Base-by-base conservation (phyloP, 2,113 vertebrate species). In the Cochlearius cochlearius region DNA sequence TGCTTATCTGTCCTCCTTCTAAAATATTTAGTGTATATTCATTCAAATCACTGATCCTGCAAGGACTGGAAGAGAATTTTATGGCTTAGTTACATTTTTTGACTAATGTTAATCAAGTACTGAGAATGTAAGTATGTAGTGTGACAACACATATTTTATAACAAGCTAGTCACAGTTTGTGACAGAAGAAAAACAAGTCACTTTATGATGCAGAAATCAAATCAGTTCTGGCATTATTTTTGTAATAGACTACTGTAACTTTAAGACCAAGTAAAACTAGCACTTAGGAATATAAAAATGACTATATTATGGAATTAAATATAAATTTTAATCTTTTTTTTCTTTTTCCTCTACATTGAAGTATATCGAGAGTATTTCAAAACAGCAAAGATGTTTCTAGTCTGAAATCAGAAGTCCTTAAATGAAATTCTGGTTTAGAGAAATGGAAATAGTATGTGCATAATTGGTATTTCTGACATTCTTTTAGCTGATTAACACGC, bases 1-100 rank as follows among this genome's bases (percentile, higher is more conserved):
- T 94, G 75, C 91, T 97, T 96, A 96, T 96, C 88, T 92, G 55
- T 77, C 43, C 50, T 62, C 55, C 67, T 93, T 59, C 64, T 83
- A 76, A 94, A 96, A 87, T 86, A 93, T 22, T 94, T 92, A 75
- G 66, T 87, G 68, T 74, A 52, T 75, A 73, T 87, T 87, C 79
- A 66, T 96, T 86, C 71, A 67, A 90, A 80, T 77, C 41, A 64
- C 52, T 79, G 45, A 79, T 62, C 36, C 77, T 36, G 58, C 64
- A 90, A 93, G 87, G 34, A 58, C 73, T 80, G 58, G 60, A 62
- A 68, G 69, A 68, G 41, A 83, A 88, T 77, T 90, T 87, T 78
- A 55, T 92, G 45, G 82, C 92, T 97, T 81, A 91, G 84, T 94
- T 91, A 47, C 63, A 23, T 93, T 92, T 82, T 62, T 89, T n/a